Evolutionary conservation across 2,888 invertebrate species (phyloP), one percentile per base, ranked within the genome.

Genomic region (Lasioglossum figueresi): DNA sequence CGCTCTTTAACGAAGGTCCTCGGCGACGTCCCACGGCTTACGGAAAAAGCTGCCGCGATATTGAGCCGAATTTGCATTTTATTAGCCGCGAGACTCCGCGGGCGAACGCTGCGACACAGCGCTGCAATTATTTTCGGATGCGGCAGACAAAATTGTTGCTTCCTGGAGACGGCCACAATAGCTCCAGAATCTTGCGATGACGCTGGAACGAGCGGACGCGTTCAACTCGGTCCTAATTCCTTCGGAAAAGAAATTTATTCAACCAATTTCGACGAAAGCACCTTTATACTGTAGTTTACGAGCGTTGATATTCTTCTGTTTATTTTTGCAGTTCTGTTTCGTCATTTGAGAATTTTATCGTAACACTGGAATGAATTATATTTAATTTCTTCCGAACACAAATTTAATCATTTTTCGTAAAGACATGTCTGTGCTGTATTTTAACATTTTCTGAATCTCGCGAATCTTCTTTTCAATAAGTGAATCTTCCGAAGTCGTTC

Each of bases 51-150:
- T 59, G 8, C 48, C 70, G 74, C 83, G 83, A 83, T 83, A 63
- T 83, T 63, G 77, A 73, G 59, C 76, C 77, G 77, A 83, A 83
- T 84, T 84, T 84, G 59, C 84, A 83, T 84, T 84, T 83, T 84
- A 79, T 84, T 75, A 66, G 75, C 23, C 68, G 34, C 48, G 31
- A 23, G 6, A 3, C 40, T 71, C 45, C 14, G 23, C 1, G 10
- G 19, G n/a, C 31, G 34, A 40, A 63, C 43, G 34, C 34, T 23
- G 52, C 6, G 0, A 34, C 37, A 14, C 48, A 8, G 66, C 43
- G 31, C 23, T 2, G 16, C 56, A 56, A 74, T 82, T 73, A 77
- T 74, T 76, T 48, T 68, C 56, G 8, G 45, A 40, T 34, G 76
- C 37, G 19, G 10, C 6, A 6, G 34, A 63, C 40, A 63, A 19